Percentiles rank a stretch among this genome's conserved stretches.
Conservation (phyloP, 2,113 vertebrate species). For the Noctilio leporinus region DNA sequence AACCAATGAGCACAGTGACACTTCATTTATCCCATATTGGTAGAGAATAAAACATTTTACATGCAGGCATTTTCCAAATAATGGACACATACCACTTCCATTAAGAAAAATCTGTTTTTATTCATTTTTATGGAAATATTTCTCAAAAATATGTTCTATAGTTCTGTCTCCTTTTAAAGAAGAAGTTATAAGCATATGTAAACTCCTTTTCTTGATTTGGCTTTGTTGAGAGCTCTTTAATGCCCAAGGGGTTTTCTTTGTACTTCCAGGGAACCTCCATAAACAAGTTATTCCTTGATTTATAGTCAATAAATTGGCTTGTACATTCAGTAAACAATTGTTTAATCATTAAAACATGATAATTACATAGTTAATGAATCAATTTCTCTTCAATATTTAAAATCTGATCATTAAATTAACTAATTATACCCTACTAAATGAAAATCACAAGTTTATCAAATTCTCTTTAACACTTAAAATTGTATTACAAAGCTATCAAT, state of each 20-base stretch:
- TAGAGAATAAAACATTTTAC: background rate
- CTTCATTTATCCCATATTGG: background rate
- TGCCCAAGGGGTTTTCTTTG: background rate
- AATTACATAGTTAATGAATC: background rate
- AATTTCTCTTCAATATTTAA: background rate
- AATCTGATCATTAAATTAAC: background rate
- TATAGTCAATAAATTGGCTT: background rate
- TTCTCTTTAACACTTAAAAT: background rate
- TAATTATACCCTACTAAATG: background rate
- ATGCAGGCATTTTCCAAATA: background rate
- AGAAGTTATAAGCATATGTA: background rate
- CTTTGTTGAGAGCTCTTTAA: background rate
- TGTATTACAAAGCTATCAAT: background rate
- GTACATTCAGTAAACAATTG: background rate
- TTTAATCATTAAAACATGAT: background rate
- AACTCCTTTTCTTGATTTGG: background rate
- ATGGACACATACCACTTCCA: background rate
- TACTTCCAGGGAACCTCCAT: background rate
- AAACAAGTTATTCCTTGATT: background rate
- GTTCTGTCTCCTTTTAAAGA: background rate
- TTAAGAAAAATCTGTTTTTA: background rate
- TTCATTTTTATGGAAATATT: background rate
- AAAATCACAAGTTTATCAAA: background rate
- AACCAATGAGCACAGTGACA: background rate
- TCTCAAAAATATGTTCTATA: background rate